These are phyloP conservation scores for Periophthalmodon schlosseri DNA, from an alignment of 2,113 vertebrate genomes.

Conservation along the genomic window DNA sequence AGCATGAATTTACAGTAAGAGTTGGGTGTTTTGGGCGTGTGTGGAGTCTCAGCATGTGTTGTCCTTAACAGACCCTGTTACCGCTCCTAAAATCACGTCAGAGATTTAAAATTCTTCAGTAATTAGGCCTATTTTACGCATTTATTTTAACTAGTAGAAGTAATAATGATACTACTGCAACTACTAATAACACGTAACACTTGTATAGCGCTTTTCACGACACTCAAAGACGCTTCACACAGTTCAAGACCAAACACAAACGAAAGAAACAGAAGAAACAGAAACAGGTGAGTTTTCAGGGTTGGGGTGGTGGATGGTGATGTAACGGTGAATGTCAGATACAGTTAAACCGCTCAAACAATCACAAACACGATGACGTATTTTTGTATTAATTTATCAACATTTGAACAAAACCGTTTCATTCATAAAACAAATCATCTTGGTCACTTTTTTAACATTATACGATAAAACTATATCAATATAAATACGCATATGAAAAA, in stretches of 20 bases:
- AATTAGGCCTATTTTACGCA: not conserved
- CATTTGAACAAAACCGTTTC: constrained; percentile 14
- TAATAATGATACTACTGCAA: too few species aligned
- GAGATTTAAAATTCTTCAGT: not conserved
- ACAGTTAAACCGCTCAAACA: not conserved
- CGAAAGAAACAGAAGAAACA: too few species aligned
- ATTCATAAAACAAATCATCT: not conserved
- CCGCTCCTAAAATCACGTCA: not conserved
- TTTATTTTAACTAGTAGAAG: not conserved
- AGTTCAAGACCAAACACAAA: too few species aligned
- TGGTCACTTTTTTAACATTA: constrained; percentile 24
- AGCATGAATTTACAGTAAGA: too few species aligned
- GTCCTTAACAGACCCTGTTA: too few species aligned
- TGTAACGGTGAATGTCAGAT: not conserved
- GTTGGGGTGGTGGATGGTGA: too few species aligned
- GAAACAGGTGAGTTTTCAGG: too few species aligned
- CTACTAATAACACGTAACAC: too few species aligned
- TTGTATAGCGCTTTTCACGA: too few species aligned
- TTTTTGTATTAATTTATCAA: constrained; percentile 37
- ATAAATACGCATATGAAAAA: constrained; percentile 51
- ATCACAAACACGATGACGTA: constrained; percentile 13
- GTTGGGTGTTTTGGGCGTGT: too few species aligned
- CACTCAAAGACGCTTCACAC: too few species aligned
- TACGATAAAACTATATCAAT: constrained; percentile 25
- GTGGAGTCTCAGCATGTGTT: too few species aligned